phyloP scores from a whole-genome alignment of 2,797 vertebrate genomes.

The Chelidonichthys spinosus region DNA sequence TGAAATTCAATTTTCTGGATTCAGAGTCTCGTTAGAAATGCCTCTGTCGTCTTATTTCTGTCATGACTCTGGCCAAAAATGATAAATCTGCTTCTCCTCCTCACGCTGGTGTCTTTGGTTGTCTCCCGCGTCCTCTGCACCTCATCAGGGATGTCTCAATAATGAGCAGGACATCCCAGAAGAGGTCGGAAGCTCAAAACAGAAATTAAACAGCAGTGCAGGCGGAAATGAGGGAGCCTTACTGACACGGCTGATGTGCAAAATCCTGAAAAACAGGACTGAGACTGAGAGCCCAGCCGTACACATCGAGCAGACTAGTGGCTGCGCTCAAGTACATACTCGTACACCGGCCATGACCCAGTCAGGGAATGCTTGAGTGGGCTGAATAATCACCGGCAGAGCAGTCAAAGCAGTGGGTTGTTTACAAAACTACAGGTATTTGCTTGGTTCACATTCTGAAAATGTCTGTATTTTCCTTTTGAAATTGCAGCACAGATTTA shows the following conservation, averaged over 20 bases:
- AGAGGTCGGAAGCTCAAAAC: constrained; percentile 26
- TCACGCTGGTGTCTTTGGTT: background rate
- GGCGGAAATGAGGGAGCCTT: constrained; percentile 38
- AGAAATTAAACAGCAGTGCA: constrained; percentile 42
- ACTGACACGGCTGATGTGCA: constrained; percentile 47
- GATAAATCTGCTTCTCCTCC: constrained; percentile 1
- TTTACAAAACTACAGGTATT: background rate
- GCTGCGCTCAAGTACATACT: constrained; percentile 16
- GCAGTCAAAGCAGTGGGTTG: constrained; percentile 6
- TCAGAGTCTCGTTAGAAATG: background rate
- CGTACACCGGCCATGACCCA: constrained; percentile 3
- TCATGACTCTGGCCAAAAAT: constrained; percentile 1
- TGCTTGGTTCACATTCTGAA: background rate
- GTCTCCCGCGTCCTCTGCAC: constrained; percentile 6
- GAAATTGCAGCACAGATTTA: background rate
- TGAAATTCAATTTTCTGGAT: background rate
- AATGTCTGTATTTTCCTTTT: background rate
- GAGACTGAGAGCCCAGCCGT: constrained; percentile 16
- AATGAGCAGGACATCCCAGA: constrained; percentile 64
- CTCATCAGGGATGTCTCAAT: constrained; percentile 48
- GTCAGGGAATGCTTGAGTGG: constrained; percentile 18
- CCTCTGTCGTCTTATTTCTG: background rate
- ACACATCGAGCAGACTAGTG: constrained; percentile 5
- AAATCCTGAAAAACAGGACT: constrained; percentile 37
- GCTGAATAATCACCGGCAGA: constrained; percentile 31